These are phyloP conservation scores for Dendrolimus houi DNA, from an alignment of 2,888 invertebrate genomes.

Conservation along the genomic window DNA sequence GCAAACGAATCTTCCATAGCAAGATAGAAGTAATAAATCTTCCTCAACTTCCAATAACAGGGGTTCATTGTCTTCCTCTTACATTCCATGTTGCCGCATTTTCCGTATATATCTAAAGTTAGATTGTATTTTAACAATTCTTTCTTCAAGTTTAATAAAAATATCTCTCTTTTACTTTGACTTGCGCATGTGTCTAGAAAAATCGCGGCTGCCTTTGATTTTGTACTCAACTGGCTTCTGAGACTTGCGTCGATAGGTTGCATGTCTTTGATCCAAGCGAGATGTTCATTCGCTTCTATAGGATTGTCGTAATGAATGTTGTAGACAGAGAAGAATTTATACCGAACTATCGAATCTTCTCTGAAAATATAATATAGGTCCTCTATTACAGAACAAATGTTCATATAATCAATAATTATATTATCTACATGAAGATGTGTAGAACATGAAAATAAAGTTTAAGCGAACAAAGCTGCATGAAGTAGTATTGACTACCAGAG, in stretches of 20 bases:
- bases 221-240: slow-evolving; percentile 28
- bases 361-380: slow-evolving; percentile 16
- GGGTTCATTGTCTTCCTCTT: slow-evolving; percentile 34
- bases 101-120: slow-evolving; percentile 69
- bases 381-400: background rate
- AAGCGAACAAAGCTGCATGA: no score
- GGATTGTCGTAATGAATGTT: slow-evolving; percentile 27
- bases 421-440: no score
- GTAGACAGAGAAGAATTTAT: slow-evolving; percentile 34
- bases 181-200: slow-evolving; percentile 48
- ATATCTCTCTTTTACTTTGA: slow-evolving; percentile 38
- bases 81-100: slow-evolving; percentile 58
- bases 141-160: slow-evolving; percentile 45
- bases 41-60: slow-evolving; percentile 54
- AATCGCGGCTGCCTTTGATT: slow-evolving; percentile 45
- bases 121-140: slow-evolving; percentile 51
- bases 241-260: slow-evolving; percentile 19
- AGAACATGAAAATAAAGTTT: no score
- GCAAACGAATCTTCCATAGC: slow-evolving; percentile 84
- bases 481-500: no score
- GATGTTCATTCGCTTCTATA: slow-evolving; percentile 22
- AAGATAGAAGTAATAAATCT: slow-evolving; percentile 82
- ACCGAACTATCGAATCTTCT: slow-evolving; percentile 39
- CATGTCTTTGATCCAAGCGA: slow-evolving; percentile 29
- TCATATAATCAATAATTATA: no score